phyloP scores from a whole-genome alignment of 2,797 vertebrate genomes.

The Ptychobarbus kaznakovi region DNA sequence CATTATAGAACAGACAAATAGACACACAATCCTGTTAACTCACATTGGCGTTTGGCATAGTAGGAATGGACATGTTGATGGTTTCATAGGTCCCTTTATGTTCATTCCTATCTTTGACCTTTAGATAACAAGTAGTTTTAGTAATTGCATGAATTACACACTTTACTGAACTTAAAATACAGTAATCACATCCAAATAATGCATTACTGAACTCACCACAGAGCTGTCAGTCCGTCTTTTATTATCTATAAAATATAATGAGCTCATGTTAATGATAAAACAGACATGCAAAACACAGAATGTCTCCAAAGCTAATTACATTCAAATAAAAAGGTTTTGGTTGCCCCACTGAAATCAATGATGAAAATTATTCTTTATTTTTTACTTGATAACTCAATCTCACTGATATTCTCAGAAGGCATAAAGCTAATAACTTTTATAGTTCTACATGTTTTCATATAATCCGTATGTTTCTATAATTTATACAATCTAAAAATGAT shows the following conservation, averaged over 20 bases:
- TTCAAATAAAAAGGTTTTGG: background rate
- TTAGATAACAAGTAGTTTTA: background rate
- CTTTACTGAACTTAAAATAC: background rate
- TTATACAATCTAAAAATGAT: background rate
- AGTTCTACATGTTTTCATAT: background rate
- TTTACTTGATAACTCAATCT: background rate
- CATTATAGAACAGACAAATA: background rate
- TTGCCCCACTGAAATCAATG: background rate
- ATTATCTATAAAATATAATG: background rate
- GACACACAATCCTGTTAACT: background rate
- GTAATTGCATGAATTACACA: background rate
- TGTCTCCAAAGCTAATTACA: background rate
- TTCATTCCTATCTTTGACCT: background rate
- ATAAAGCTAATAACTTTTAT: background rate
- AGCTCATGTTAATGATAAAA: background rate
- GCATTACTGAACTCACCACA: slow-evolving; percentile 4
- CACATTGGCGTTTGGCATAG: background rate
- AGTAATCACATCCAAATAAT: background rate
- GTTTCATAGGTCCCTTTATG: slow-evolving; percentile 8
- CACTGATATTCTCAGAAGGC: background rate
- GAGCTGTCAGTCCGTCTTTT: background rate
- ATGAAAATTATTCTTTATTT: background rate
- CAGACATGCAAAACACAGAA: background rate
- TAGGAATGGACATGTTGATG: background rate
- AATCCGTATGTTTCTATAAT: background rate